These are phyloP conservation scores for Gila orcuttii DNA, from an alignment of 2,113 vertebrate species.

Conservation along the genomic window DNA sequence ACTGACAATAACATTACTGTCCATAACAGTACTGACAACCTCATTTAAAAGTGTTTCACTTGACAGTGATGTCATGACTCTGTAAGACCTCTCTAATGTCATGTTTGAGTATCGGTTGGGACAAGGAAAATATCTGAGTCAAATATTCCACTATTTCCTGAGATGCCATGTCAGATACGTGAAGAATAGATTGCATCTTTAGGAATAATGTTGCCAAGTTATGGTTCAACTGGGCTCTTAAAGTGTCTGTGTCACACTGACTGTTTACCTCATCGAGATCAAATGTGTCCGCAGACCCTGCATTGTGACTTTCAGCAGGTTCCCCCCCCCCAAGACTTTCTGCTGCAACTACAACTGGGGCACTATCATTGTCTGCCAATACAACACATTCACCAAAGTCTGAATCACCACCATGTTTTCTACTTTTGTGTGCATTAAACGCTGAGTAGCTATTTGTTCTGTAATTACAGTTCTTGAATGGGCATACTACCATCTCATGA, in stretches of 20 bases:
- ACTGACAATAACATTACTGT: slow-evolving; percentile 31
- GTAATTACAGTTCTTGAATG: slow-evolving; percentile 49
- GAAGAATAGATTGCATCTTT: slow-evolving; percentile 53
- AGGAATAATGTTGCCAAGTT: slow-evolving; percentile 51
- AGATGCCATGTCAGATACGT: slow-evolving; percentile 48
- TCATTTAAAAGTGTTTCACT: slow-evolving; percentile 33
- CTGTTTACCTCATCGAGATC: slow-evolving; percentile 10
- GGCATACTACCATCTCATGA: slow-evolving; percentile 51
- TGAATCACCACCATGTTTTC: slow-evolving; percentile 37
- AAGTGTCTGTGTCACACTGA: slow-evolving; percentile 26
- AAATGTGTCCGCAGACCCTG: neutral
- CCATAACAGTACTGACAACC: slow-evolving; percentile 39
- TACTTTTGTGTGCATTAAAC: slow-evolving; percentile 61
- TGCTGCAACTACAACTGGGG: neutral
- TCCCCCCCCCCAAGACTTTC: neutral
- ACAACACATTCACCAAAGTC: slow-evolving; percentile 37
- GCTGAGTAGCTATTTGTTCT: slow-evolving; percentile 55
- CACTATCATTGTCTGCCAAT: neutral
- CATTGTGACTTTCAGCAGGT: slow-evolving; percentile 34
- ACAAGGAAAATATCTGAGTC: slow-evolving; percentile 36
- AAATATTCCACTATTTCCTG: slow-evolving; percentile 41
- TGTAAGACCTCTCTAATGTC: slow-evolving; percentile 32
- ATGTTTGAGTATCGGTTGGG: slow-evolving; percentile 47
- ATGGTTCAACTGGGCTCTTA: slow-evolving; percentile 41
- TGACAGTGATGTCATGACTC: slow-evolving; percentile 24